Base-by-base conservation (phyloP, 2,113 vertebrate species). In the Corythaeola cristata region DNA sequence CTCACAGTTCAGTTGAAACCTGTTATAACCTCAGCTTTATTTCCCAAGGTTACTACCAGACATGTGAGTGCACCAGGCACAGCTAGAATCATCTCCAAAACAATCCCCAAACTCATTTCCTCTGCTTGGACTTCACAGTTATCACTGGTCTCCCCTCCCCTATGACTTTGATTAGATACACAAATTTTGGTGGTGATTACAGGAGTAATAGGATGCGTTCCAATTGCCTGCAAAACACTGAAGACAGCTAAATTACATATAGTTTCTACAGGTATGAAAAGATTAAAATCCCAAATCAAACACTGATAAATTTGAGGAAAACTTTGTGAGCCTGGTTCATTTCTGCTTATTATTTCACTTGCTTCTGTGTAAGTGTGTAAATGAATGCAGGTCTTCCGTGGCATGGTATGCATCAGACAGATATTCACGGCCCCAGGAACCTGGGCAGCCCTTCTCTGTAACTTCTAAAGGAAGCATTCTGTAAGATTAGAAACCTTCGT, bases 391-490 rank as follows among this genome's bases (percentile, higher is more conserved):
- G 33, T 62, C 20, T 67, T 55, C 52, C 23, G n/a, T 28, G 32
- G 8, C 14, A 18, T 3, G 11, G 39, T 2, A 2, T 15, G 11
- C 44, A 19, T 47, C 62, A 67, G n/a, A 62, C 3, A 33, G 1
- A 28, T 12, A 14, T 33, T 53, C 50, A 49, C 22, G 23, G 13
- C 32, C 60, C 19, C 37, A 41, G 20, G 2, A 73, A 49, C 67
- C 47, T 24, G 39, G 35, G 35, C 58, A 89, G 39, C 28, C 26
- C 17, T 59, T 55, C 56, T 23, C 49, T 27, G 67, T 37, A 14
- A 28, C 23, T 85, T 84, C 56, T 47, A 41, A 95, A 68, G 58
- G 26, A 79, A 85, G 19, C 16, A 19, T 30, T 33, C 41, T 62
- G 16, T 45, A 74, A 58, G 21, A 53, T 19, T 15, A 85, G 32